Percentiles rank a stretch among this genome's conserved stretches.
phyloP scores from a whole-genome alignment of 2,113 vertebrate genomes.

The Microcebus tavaratra region DNA sequence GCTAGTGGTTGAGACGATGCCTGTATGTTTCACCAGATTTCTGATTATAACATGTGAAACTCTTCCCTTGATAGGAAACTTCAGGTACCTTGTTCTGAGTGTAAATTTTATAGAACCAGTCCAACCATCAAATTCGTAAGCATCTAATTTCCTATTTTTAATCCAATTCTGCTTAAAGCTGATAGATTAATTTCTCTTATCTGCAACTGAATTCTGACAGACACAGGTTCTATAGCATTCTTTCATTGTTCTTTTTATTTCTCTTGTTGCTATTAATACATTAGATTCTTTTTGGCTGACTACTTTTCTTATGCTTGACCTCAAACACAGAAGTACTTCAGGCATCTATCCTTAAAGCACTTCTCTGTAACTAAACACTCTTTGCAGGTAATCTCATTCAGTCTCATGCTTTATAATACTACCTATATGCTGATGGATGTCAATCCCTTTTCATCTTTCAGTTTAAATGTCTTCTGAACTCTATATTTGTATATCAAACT shows the following conservation, averaged over 20 bases:
- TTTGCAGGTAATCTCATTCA: not conserved
- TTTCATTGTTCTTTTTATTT: not conserved
- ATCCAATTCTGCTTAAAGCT: not conserved
- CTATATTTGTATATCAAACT: not conserved
- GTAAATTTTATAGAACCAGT: not conserved
- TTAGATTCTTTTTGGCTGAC: not conserved
- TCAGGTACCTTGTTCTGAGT: not conserved
- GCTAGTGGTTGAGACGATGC: not conserved
- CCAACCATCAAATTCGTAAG: not conserved
- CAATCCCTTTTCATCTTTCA: not conserved
- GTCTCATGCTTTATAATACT: not conserved
- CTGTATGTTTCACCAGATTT: not conserved
- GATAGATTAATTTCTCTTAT: not conserved
- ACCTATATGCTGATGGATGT: not conserved
- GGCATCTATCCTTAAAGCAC: not conserved
- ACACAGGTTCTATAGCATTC: not conserved
- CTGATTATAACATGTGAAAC: not conserved
- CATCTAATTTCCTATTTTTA: not conserved
- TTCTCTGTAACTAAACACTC: not conserved
- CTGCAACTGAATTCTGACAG: not conserved
- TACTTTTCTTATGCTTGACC: not conserved
- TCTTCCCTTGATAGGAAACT: not conserved
- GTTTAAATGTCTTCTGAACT: not conserved
- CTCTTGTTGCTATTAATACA: not conserved
- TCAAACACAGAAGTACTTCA: not conserved